phyloP scores from a whole-genome alignment of 2,113 vertebrate species.

The Anhinga anhinga region DNA sequence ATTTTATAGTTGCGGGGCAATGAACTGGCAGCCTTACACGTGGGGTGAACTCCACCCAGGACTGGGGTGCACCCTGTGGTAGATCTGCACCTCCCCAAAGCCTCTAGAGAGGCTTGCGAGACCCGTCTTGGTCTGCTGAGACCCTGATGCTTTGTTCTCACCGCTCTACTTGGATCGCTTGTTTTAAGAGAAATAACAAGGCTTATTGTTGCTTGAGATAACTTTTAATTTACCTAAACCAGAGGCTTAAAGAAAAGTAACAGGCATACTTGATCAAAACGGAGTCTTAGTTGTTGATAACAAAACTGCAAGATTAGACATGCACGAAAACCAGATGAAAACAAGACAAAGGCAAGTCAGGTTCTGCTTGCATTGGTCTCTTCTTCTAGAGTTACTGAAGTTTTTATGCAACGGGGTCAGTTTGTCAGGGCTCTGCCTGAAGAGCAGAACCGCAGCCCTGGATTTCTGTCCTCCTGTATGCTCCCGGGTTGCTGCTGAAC shows the following conservation, averaged over 20 bases:
- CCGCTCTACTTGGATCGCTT: neutral
- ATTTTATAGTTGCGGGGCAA: neutral
- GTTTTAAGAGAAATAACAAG: neutral
- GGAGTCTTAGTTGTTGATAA: neutral
- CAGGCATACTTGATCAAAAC: neutral
- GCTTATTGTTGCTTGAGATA: neutral
- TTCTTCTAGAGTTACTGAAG: neutral
- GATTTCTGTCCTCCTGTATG: neutral
- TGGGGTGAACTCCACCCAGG: neutral
- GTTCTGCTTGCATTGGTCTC: neutral
- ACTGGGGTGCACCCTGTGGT: neutral
- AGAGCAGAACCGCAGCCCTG: neutral
- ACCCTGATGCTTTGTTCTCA: neutral
- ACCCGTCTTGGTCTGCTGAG: neutral
- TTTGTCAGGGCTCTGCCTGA: neutral
- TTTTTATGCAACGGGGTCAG: neutral
- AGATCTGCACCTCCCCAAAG: neutral
- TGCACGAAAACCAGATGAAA: neutral
- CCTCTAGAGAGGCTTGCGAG: neutral
- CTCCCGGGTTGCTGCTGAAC: neutral
- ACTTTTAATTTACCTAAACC: neutral
- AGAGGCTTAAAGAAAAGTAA: neutral
- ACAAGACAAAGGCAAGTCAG: neutral
- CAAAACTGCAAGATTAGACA: neutral
- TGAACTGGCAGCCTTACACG: neutral